Evolutionary conservation across 2,113 vertebrate species (phyloP).

Genomic region (Cephalopterus ornatus): DNA sequence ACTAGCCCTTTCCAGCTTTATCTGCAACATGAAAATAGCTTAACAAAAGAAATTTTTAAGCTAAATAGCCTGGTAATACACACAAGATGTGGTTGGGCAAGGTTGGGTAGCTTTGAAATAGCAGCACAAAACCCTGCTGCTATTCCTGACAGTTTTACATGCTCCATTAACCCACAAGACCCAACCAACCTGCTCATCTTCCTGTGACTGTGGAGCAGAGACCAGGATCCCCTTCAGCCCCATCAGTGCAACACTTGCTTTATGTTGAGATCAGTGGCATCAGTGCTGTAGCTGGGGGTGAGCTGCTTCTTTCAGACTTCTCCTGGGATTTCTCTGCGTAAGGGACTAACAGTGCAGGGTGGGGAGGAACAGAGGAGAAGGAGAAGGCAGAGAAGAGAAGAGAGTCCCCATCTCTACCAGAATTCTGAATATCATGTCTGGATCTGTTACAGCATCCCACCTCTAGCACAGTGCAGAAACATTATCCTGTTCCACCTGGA

Average conservation of each 20-base stretch:
- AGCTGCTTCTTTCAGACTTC: neutral
- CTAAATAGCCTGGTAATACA: neutral
- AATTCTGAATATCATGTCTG: neutral
- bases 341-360: neutral
- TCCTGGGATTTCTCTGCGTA: neutral
- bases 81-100: neutral
- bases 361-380: neutral
- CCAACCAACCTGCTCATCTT: neutral
- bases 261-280: neutral
- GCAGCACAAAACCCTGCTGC: neutral
- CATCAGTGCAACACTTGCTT: neutral
- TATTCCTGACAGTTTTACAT: neutral
- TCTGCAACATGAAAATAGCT: neutral
- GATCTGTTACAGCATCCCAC: neutral
- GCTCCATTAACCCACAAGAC: neutral
- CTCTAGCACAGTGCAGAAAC: neutral
- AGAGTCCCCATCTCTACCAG: neutral
- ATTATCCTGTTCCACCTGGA: neutral
- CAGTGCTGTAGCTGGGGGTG: neutral
- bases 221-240: neutral
- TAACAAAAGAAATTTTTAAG: neutral
- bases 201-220: neutral
- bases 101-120: neutral
- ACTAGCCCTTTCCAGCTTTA: neutral
- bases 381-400: neutral